A percentile compares a stretch with the other conserved stretches of the same genome.
phyloP scores from a whole-genome alignment of 2,113 vertebrate species.

The Verasper variegatus region DNA sequence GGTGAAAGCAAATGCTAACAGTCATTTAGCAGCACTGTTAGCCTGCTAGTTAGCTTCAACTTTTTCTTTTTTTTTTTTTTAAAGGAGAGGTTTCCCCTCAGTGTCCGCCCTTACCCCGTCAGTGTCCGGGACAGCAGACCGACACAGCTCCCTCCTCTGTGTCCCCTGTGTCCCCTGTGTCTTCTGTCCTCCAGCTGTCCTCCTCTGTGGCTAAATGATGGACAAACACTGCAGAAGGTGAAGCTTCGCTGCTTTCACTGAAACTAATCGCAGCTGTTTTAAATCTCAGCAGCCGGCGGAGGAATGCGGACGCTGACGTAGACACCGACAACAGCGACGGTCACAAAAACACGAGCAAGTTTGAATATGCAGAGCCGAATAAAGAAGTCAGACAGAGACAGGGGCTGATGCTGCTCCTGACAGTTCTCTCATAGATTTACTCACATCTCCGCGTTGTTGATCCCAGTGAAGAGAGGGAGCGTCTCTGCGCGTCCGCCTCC shows the following conservation, averaged over 20 bases:
- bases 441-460: background rate
- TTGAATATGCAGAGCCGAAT: too few species aligned
- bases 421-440: background rate
- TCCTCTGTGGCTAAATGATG: background rate
- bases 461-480: background rate
- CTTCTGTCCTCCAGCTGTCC: constrained; percentile 9
- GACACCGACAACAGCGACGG: background rate
- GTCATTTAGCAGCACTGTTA: background rate
- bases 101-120: constrained; percentile 68
- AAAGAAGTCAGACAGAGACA: background rate
- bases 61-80: background rate
- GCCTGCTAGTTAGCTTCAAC: constrained; percentile 27
- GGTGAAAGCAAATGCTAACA: background rate
- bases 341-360: too few species aligned
- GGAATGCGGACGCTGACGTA: constrained; percentile 79
- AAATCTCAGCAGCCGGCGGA: constrained; percentile 56
- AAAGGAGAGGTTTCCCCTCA: background rate
- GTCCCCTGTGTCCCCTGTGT: constrained; percentile 14
- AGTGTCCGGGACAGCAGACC: constrained; percentile 39
- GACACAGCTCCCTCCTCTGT: constrained; percentile 17
- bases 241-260: constrained; percentile 25
- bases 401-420: background rate
- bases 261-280: constrained; percentile 51
- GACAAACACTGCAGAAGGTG: background rate
- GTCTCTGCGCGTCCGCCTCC: background rate